Evolutionary conservation across 2,113 vertebrate genomes (phyloP), one percentile per base, ranked within the genome.

Genomic region (Albula goreensis): DNA sequence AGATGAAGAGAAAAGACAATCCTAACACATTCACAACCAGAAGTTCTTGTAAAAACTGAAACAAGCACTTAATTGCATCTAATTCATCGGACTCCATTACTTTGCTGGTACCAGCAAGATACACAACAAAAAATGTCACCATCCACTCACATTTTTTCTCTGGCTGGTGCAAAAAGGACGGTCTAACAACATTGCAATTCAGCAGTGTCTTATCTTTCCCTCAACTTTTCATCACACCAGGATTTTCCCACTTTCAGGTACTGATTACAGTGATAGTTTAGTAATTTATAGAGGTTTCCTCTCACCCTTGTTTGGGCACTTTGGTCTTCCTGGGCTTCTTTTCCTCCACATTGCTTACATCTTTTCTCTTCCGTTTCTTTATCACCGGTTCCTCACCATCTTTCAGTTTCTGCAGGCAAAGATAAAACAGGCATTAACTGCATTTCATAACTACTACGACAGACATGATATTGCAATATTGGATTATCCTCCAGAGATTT

Each of bases 331-430:
- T 96, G 87, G 97, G 96, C 87, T 98, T 98, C 92, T 98, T 99
- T 78, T 99, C 98, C 85, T 99, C 98, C 83, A 98, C 95, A 83
- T 96, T 94, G 22, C 95, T 96, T 49, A 99, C 98, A 80, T 96
- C 98, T 93, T 99, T 99, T 90, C 98, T 96, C 90, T 97, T 97
- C 12, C 97, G 95, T 88, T 98, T 99, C 91, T 99, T 99, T 78
- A 97, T 95, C 82, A 93, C 96, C 66, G 92, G 93, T 86, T 99
- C 97, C 86, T 99, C 98, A 0, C 94, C 96, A 5, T 98, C 98
- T 93, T 99, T 99, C 86, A 97, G 88, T 93, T 97, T 99, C 93
- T 94, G 77, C 60, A 83, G 48, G 70, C 4, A 85, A 3, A 19
- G 8, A 57, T 25, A 52, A 53, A 17, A 11, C 12, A 1, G 8